Conservation (phyloP, 2,797 vertebrate species). For the Anguilla marmorata region DNA sequence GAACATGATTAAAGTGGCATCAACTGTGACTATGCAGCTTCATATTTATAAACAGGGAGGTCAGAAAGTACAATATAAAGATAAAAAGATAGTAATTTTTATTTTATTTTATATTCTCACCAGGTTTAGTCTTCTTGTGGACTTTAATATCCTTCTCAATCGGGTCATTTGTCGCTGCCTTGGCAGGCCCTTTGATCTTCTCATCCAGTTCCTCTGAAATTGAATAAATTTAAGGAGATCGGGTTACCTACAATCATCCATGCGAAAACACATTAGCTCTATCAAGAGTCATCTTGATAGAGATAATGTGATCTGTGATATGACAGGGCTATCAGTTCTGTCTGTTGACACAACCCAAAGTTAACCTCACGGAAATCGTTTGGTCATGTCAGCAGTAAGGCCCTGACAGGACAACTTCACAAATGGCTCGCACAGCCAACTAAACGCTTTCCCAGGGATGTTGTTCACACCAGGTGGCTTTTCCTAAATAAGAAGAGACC, state of each 20-base stretch:
- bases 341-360: background rate
- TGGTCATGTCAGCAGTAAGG: background rate
- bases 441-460: background rate
- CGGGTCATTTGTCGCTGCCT: conserved; percentile 79
- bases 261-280: background rate
- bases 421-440: background rate
- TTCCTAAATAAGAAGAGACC: background rate
- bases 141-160: conserved; percentile 82
- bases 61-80: conserved; percentile 59
- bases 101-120: conserved; percentile 73
- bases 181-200: conserved; percentile 81
- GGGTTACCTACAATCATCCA: conserved; percentile 54
- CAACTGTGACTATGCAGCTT: conserved; percentile 82
- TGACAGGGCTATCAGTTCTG: background rate
- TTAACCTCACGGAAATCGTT: background rate
- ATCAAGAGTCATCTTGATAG: background rate
- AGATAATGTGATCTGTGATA: background rate
- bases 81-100: conserved; percentile 48
- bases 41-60: conserved; percentile 74
- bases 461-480: conserved; percentile 31
- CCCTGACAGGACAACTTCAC: background rate
- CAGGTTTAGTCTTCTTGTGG: conserved; percentile 80
- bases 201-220: conserved; percentile 86
- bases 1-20: conserved; percentile 99
- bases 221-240: conserved; percentile 49